Percentiles rank a stretch among this genome's conserved stretches.
These are phyloP conservation scores for Hypothenemus hampei DNA, from an alignment of 1,140 invertebrate species.

Conservation along the genomic window DNA sequence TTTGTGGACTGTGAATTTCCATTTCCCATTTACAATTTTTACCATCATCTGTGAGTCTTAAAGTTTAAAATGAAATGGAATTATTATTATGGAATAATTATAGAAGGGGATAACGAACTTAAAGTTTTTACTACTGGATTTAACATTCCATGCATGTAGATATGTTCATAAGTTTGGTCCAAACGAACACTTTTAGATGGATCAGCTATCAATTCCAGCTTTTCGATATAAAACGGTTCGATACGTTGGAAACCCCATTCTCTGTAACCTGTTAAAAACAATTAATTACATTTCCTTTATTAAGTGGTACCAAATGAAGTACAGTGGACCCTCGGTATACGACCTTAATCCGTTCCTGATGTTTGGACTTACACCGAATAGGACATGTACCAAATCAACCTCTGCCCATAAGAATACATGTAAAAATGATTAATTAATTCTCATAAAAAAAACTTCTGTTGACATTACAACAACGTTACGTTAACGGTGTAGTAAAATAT, in stretches of 20 bases:
- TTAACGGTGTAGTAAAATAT: too few species aligned
- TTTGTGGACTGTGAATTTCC: slow-evolving; percentile 6
- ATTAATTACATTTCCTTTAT: too few species aligned
- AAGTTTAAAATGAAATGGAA: not conserved
- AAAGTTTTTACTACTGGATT: slow-evolving; percentile 16
- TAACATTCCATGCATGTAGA: slow-evolving; percentile 22
- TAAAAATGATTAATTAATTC: too few species aligned
- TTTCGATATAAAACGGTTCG: slow-evolving; percentile 26
- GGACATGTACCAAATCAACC: too few species aligned
- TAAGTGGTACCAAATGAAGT: too few species aligned
- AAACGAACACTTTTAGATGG: slow-evolving; percentile 11
- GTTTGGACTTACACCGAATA: too few species aligned
- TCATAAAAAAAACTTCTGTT: too few species aligned
- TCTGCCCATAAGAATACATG: too few species aligned
- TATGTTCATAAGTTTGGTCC: slow-evolving; percentile 25
- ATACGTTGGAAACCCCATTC: slow-evolving; percentile 24
- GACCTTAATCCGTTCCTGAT: too few species aligned
- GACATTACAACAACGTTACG: too few species aligned
- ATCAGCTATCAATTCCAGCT: slow-evolving; percentile 19
- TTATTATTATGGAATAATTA: not conserved
- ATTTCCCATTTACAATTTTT: slow-evolving; percentile 20
- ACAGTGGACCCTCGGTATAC: too few species aligned
- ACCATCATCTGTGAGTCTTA: slow-evolving; percentile 15
- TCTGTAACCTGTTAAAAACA: slow-evolving; percentile 21
- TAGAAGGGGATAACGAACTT: slow-evolving; percentile 3